A percentile compares a stretch with the other conserved stretches of the same genome.
These are phyloP conservation scores for Aurelia aurita complex sp. Pacific DNA, from an alignment of 30 jellyfish, hydroid and myxozoan genomes.

Conservation along the genomic window DNA sequence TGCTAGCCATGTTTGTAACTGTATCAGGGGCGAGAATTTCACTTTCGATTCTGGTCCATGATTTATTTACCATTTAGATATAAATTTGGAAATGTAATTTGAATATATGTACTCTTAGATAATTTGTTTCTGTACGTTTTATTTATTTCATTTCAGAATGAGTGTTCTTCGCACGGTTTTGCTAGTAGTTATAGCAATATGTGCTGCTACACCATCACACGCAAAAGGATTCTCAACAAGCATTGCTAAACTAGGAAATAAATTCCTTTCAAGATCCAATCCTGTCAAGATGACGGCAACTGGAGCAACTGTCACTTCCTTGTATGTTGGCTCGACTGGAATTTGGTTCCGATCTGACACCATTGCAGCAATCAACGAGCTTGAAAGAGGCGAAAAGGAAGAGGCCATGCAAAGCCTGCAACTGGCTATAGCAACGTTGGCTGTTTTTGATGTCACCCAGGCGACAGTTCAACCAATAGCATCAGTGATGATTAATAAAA, in stretches of 20 bases:
- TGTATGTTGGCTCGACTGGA: background rate
- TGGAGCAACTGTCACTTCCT: background rate
- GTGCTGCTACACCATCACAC: too few species aligned
- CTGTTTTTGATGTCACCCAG: conserved; percentile 2
- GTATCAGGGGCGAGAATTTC: too few species aligned
- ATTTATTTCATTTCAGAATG: too few species aligned
- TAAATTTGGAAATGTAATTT: too few species aligned
- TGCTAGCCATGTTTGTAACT: too few species aligned
- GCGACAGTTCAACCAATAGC: background rate
- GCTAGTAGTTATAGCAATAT: too few species aligned
- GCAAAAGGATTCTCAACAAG: background rate
- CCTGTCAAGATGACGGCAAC: background rate
- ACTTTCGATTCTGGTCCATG: too few species aligned
- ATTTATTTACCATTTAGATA: too few species aligned
- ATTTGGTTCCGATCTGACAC: background rate
- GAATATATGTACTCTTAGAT: too few species aligned
- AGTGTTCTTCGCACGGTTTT: too few species aligned
- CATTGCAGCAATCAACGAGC: background rate
- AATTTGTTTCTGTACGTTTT: too few species aligned
- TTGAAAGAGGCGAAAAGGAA: conserved; percentile 1
- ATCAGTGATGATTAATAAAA: background rate
- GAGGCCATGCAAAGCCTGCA: background rate
- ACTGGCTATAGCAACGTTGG: background rate
- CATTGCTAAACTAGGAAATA: background rate
- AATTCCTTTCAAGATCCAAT: background rate